Conservation (phyloP, 37 sponge, comb jelly and placozoan genomes). For the Oscarella lobularis region DNA sequence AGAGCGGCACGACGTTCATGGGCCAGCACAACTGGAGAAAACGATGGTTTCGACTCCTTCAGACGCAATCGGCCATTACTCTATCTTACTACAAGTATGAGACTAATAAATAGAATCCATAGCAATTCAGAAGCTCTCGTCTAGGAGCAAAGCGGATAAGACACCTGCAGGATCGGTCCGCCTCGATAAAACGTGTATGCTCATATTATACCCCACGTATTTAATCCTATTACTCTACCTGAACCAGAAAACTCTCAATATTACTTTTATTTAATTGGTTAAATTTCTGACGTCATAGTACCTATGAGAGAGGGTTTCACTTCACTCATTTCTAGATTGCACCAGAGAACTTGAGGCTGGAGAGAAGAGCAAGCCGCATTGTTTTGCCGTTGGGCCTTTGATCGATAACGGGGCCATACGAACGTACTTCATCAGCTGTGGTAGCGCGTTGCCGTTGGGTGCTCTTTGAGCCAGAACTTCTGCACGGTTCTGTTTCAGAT, state of each 20-base stretch:
- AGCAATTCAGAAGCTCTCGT: neutral
- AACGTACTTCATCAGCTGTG: conserved; percentile 80
- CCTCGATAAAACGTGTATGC: conserved; percentile 48
- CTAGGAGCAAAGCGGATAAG: conserved; percentile 24
- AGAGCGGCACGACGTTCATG: conserved; percentile 66
- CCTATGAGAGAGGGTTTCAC: too few relatives aligned
- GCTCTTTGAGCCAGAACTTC: neutral
- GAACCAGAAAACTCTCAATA: too few relatives aligned
- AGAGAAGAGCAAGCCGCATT: conserved; percentile 51
- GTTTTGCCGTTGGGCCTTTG: conserved; percentile 86
- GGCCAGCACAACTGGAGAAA: conserved; percentile 86
- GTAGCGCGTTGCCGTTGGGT: conserved; percentile 9
- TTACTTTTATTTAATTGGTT: too few relatives aligned
- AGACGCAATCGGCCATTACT: conserved; percentile 6
- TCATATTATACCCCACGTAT: too few relatives aligned
- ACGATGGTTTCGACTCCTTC: conserved; percentile 64
- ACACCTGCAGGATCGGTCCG: conserved; percentile 63
- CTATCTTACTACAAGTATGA: conserved; percentile 72
- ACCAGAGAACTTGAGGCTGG: conserved; percentile 55
- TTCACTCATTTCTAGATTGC: too few relatives aligned
- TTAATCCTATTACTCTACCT: too few relatives aligned
- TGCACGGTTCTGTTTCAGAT: conserved; percentile 16
- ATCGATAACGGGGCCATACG: conserved; percentile 74
- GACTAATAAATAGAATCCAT: too few relatives aligned
- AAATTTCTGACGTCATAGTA: too few relatives aligned